Conservation (phyloP, 1,140 invertebrate genomes). For the Thaumetopoea pityocampa region DNA sequence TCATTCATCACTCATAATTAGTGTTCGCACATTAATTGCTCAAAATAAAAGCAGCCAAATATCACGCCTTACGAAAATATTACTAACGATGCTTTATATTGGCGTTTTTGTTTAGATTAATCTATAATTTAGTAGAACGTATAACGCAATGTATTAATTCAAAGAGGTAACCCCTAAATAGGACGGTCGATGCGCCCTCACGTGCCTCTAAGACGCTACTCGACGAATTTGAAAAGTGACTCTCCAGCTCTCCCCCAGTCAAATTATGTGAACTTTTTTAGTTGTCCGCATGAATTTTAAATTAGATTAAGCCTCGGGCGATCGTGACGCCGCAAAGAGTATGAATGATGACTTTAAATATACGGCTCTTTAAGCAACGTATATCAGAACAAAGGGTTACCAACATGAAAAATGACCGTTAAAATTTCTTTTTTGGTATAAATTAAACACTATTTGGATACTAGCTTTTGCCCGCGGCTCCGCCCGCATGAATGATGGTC, state of each 20-base stretch:
- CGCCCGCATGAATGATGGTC: no score
- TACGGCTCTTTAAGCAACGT: slow-evolving; percentile 22
- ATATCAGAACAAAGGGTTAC: no score
- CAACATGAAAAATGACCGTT: no score
- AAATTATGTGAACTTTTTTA: slow-evolving; percentile 52
- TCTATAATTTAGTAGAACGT: slow-evolving; percentile 6
- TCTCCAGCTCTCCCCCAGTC: slow-evolving; percentile 21
- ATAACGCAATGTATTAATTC: slow-evolving; percentile 26
- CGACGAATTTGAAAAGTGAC: slow-evolving; percentile 40
- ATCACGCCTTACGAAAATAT: background rate
- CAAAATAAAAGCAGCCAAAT: background rate
- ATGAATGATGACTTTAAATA: slow-evolving; percentile 62
- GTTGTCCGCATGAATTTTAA: slow-evolving; percentile 60
- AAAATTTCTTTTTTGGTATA: no score
- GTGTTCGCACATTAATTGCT: slow-evolving; percentile 13
- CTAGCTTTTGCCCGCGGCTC: no score
- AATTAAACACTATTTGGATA: no score
- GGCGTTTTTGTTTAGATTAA: slow-evolving; percentile 1
- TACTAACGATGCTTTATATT: slow-evolving; percentile 7
- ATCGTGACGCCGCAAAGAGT: slow-evolving; percentile 64
- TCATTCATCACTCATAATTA: slow-evolving; percentile 14
- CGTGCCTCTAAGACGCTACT: slow-evolving; percentile 43
- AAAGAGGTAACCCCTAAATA: slow-evolving; percentile 56
- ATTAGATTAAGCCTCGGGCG: slow-evolving; percentile 59
- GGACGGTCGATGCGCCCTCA: slow-evolving; percentile 58